A percentile compares a stretch with the other conserved stretches of the same genome.
Conservation (phyloP, 2,113 vertebrate genomes). For the Tragelaphus strepsiceros region DNA sequence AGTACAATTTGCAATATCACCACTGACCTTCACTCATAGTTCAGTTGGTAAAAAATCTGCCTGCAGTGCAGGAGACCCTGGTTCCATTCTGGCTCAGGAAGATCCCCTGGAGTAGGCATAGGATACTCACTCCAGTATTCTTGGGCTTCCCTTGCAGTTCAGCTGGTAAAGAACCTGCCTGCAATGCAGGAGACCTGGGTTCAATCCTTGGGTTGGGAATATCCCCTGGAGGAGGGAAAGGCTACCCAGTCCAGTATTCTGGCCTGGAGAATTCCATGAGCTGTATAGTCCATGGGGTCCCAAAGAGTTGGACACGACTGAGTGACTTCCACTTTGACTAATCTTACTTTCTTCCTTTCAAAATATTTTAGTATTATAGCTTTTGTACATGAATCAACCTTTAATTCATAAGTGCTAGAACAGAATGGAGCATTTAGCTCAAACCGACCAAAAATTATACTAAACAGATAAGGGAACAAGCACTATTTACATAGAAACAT, state of each 20-base stretch:
- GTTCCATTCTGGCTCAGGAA: not conserved
- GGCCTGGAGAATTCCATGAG: not conserved
- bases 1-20: not conserved
- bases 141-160: not conserved
- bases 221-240: not conserved
- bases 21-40: not conserved
- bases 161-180: not conserved
- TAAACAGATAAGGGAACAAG: not conserved
- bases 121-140: not conserved
- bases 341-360: not conserved
- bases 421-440: not conserved
- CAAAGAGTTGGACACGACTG: not conserved
- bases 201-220: not conserved
- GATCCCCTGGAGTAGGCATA: not conserved
- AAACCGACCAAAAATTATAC: not conserved
- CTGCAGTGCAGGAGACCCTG: not conserved
- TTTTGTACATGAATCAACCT: not conserved
- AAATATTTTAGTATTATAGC: not conserved
- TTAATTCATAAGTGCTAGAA: not conserved
- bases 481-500: not conserved
- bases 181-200: rapidly evolving
- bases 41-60: not conserved
- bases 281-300: not conserved
- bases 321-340: not conserved
- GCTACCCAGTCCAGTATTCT: not conserved